Base-by-base conservation (phyloP, 2,113 vertebrate genomes). In the Atlantisia rogersi region DNA sequence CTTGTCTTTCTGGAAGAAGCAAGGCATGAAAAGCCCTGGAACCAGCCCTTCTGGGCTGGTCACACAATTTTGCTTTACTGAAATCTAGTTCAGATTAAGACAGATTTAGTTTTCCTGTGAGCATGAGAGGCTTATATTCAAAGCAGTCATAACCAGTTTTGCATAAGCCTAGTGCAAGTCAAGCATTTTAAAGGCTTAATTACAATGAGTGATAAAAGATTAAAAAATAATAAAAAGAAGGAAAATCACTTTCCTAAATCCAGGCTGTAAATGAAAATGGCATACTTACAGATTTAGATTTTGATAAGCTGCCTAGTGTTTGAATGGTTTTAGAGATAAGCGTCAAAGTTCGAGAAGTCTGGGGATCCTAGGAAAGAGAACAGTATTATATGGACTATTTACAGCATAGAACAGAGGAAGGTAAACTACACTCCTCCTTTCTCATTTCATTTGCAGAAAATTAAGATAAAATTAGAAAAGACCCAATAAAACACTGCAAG, bases 301-400 rank as follows among this genome's bases (percentile, higher is more conserved):
- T 99, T 86, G 99, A 99, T 44, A 99, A 98, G 92, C 99, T 99
- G 91, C 99, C 99, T 40, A 99, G 97, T 3, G 99, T 99, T 97
- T 99, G 99, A 96, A 99, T 99, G 5, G 99, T 99, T 98, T 99
- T 99, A 73, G 99, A 99, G 96, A 99, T 99, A 55, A 99, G 99
- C 0, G 99, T 99, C 94, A 99, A 98, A 31, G 99, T 99, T 96
- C 99, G 98, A 32, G 99, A 99, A 8, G 99, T 99, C 95, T 98
- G 98, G 2, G 99, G 99, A 92, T 99, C 99, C 99, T 99, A 96
- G 44, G 32, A 93, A 82, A 64, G 28, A 52, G 42, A 50, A 91
- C 8, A 93, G 5, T 3, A 73, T 62, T 24, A 58, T 19, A 77
- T 8, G 15, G 53, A 83, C 18, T 75, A 55, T 28, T 92, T 68